Evolutionary conservation across 2,888 invertebrate species (phyloP).

Genomic region (Kryphioiulus occultus): DNA sequence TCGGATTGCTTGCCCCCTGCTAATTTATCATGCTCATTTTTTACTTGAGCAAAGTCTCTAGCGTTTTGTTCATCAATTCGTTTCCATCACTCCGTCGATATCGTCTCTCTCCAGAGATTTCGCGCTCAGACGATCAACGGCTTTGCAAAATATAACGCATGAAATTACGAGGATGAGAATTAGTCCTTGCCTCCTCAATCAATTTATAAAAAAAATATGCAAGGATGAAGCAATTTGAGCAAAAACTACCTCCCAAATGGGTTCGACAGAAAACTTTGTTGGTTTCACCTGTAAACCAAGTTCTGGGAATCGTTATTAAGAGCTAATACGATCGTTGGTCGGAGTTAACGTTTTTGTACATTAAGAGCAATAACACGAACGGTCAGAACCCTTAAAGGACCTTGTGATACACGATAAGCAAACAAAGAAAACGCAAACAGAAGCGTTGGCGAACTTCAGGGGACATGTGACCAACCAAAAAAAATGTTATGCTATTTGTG

Average conservation of each 20-base stretch:
- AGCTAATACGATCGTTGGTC: not conserved
- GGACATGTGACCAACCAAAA: too few species aligned
- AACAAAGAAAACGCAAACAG: too few species aligned
- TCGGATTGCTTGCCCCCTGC: not conserved
- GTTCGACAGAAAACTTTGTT: not conserved
- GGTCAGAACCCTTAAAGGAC: too few species aligned
- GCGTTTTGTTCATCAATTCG: slow-evolving; percentile 39
- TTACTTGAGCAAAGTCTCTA: slow-evolving; percentile 13
- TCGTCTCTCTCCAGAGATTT: slow-evolving; percentile 14
- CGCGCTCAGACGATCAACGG: not conserved
- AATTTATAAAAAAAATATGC: not conserved
- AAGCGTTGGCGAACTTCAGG: too few species aligned
- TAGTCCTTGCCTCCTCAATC: not conserved
- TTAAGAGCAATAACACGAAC: too few species aligned
- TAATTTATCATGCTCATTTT: slow-evolving; percentile 39
- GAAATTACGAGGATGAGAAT: slow-evolving; percentile 3
- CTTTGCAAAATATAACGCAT: slow-evolving; percentile 1
- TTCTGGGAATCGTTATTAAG: not conserved
- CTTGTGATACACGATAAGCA: too few species aligned
- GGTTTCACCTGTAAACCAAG: not conserved
- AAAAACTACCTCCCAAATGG: not conserved
- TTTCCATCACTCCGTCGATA: slow-evolving; percentile 20
- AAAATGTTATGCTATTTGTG: too few species aligned
- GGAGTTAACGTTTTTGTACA: not conserved
- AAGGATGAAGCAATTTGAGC: not conserved